A percentile compares a stretch with the other conserved stretches of the same genome.
phyloP scores from a whole-genome alignment of 2,888 invertebrate species.

The Thecocarcelia acutangulata region DNA sequence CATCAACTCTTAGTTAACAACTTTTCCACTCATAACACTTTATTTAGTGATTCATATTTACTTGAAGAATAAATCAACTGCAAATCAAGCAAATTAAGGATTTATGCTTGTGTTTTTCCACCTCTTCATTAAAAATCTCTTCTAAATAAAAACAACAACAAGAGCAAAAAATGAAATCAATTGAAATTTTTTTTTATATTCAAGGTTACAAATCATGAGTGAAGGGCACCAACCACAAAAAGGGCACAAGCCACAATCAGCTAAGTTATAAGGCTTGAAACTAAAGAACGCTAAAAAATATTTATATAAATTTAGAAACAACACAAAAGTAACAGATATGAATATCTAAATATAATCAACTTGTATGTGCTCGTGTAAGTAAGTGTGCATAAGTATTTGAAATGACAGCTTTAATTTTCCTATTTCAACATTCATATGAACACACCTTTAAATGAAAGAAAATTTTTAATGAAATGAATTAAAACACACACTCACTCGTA shows the following conservation, averaged over 20 bases:
- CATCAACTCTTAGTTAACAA: too few relatives aligned
- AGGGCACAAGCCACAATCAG: background rate
- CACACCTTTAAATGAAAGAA: conserved; percentile 55
- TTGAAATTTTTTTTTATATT: conserved; percentile 34
- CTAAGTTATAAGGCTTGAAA: background rate
- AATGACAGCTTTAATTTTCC: conserved; percentile 56
- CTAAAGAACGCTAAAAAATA: background rate
- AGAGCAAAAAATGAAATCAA: conserved; percentile 40
- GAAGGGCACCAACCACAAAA: background rate
- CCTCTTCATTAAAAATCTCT: conserved; percentile 9
- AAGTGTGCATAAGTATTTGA: background rate
- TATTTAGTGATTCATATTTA: too few relatives aligned
- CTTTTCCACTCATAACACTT: too few relatives aligned
- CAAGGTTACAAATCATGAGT: conserved; percentile 42
- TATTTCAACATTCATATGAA: conserved; percentile 56
- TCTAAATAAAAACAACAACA: background rate
- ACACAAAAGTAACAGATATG: conserved; percentile 28
- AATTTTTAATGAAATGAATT: conserved; percentile 23
- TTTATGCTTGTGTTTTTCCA: background rate
- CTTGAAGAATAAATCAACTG: background rate
- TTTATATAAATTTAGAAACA: background rate
- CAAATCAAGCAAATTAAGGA: conserved; percentile 5
- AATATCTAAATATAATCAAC: background rate
- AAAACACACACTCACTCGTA: background rate
- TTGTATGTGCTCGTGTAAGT: background rate